Conservation (phyloP, 2,888 invertebrate species). For the Eupithecia inturbata region DNA sequence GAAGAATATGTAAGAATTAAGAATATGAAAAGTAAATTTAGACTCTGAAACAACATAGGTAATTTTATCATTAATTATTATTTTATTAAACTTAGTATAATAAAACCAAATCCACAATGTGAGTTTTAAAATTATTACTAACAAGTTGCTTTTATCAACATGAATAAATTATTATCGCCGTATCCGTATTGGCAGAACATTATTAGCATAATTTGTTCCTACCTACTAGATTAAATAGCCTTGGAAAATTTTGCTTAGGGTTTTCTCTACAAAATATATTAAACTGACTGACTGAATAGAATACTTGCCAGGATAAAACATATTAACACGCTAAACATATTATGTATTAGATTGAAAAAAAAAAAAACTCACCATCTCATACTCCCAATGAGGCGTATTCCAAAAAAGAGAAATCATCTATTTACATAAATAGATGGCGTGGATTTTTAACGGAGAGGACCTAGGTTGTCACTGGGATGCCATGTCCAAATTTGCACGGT, state of each 20-base stretch:
- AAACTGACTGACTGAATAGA: neutral
- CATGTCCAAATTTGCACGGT: neutral
- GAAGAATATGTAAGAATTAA: neutral
- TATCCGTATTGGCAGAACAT: neutral
- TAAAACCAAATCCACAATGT: neutral
- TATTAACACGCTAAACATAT: neutral
- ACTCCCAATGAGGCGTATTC: neutral
- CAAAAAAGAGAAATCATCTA: neutral
- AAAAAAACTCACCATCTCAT: too few species aligned
- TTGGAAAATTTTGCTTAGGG: neutral
- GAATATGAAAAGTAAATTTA: neutral
- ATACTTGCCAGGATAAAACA: neutral
- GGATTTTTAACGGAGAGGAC: neutral
- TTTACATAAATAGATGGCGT: neutral
- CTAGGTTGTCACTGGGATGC: neutral
- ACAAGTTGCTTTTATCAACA: neutral
- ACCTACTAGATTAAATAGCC: neutral
- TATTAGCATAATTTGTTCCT: neutral
- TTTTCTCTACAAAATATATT: neutral
- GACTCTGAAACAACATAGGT: too few species aligned
- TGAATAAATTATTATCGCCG: slow-evolving; percentile 8
- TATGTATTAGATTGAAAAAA: too few species aligned
- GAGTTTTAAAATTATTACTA: neutral
- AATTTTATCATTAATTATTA: too few species aligned
- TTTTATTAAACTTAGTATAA: neutral